A percentile compares a stretch with the other conserved stretches of the same genome.
phyloP scores from a whole-genome alignment of 2,113 vertebrate species.

The Ophthalmolycus amberensis region DNA sequence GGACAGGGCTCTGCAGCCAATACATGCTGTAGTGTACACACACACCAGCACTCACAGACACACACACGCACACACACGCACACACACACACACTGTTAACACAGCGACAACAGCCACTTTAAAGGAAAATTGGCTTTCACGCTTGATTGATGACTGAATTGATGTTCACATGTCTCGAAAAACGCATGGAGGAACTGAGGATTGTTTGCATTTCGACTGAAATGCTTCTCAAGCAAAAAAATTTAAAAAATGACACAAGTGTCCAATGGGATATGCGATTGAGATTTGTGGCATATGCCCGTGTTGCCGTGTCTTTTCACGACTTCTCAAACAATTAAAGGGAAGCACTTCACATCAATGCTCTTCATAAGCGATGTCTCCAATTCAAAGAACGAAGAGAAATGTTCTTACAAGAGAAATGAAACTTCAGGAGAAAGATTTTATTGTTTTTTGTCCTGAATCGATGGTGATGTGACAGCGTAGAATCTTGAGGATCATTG shows the following conservation, averaged over 20 bases:
- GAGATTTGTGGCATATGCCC: slow-evolving; percentile 9
- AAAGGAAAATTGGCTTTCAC: slow-evolving; percentile 50
- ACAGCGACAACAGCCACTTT: slow-evolving; percentile 41
- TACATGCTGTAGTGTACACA: background rate
- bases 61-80: background rate
- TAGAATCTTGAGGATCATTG: slow-evolving; percentile 36
- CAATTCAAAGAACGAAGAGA: background rate
- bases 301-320: slow-evolving; percentile 1
- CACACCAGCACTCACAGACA: background rate
- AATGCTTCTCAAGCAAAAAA: slow-evolving; percentile 5
- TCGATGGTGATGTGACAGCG: background rate
- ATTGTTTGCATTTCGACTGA: slow-evolving; percentile 36
- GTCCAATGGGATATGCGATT: slow-evolving; percentile 2
- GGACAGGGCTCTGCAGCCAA: slow-evolving; percentile 33
- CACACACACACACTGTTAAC: slow-evolving; percentile 14
- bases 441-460: slow-evolving; percentile 13
- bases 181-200: slow-evolving; percentile 15
- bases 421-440: slow-evolving; percentile 15
- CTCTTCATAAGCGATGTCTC: background rate
- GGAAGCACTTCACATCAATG: background rate
- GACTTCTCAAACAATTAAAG: slow-evolving; percentile 8
- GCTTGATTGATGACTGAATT: slow-evolving; percentile 41
- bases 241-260: background rate
- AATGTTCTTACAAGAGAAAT: background rate
- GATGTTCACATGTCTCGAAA: slow-evolving; percentile 52